Conservation (phyloP, 2,888 invertebrate species). For the Heliconius sara region DNA sequence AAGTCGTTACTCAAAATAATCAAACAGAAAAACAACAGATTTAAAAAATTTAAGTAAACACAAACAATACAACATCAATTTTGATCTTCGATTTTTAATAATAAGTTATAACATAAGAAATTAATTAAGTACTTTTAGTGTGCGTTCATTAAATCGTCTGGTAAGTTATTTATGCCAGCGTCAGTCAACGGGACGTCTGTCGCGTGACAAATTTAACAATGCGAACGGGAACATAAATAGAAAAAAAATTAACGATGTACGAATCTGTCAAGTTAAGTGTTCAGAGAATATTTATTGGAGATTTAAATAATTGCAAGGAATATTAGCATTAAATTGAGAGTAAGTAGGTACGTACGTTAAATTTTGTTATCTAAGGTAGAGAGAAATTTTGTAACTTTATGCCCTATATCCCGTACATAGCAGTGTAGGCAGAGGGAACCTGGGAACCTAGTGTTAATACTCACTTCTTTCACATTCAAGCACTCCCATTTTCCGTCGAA, state of each 20-base stretch:
- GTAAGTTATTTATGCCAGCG: conserved; percentile 72
- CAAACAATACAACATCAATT: not conserved
- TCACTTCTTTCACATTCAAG: no score
- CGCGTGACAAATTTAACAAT: conserved; percentile 81
- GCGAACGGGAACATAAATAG: conserved; percentile 58
- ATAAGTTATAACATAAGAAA: conserved; percentile 26
- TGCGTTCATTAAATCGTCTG: conserved; percentile 58
- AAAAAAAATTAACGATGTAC: conserved; percentile 75
- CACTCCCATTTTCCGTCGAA: no score
- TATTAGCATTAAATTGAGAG: conserved; percentile 34
- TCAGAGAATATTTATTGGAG: conserved; percentile 68
- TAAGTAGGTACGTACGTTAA: not conserved
- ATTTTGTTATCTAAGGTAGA: not conserved
- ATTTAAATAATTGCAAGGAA: conserved; percentile 59
- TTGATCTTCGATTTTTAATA: not conserved
- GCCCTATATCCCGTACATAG: no score
- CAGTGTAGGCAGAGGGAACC: no score
- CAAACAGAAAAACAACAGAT: not conserved
- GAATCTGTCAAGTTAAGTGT: conserved; percentile 75
- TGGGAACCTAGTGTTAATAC: no score
- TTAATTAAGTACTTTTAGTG: conserved; percentile 26
- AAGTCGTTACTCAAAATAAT: not conserved
- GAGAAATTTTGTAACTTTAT: no score
- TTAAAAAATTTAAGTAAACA: not conserved
- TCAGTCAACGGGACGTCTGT: conserved; percentile 69